Conservation (phyloP, 2,888 invertebrate genomes). For the Epistrophella euchroma region DNA sequence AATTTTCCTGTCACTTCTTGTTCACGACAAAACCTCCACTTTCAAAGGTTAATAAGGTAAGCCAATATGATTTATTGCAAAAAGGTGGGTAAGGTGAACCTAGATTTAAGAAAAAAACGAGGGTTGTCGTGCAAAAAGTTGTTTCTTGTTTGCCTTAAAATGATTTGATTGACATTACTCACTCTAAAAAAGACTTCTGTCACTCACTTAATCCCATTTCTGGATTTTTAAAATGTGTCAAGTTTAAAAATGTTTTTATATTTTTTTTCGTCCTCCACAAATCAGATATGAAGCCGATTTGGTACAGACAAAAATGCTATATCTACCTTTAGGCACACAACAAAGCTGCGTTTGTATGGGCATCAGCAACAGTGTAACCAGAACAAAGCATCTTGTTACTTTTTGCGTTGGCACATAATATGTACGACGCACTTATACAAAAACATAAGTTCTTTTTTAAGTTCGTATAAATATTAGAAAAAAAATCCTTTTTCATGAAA, state of each 20-base stretch:
- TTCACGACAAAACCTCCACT: background rate
- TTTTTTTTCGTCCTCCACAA: constrained; percentile 7
- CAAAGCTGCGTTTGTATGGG: background rate
- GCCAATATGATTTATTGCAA: background rate
- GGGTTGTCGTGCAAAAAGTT: constrained; percentile 36
- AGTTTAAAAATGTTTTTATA: constrained; percentile 17
- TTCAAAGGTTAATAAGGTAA: background rate
- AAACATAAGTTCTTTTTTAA: constrained; percentile 49
- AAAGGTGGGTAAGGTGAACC: no score
- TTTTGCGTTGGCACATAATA: background rate
- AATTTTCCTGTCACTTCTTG: constrained; percentile 20
- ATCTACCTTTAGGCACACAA: background rate
- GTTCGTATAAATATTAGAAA: constrained; percentile 44
- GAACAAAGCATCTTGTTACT: constrained; percentile 9
- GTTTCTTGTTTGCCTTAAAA: constrained; percentile 33
- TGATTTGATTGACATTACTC: constrained; percentile 66
- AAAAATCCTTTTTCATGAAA: constrained; percentile 49
- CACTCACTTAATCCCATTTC: constrained; percentile 60
- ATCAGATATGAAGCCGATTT: constrained; percentile 3
- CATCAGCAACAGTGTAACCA: background rate
- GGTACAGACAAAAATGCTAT: background rate
- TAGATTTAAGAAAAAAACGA: background rate
- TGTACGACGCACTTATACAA: background rate
- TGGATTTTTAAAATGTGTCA: constrained; percentile 55
- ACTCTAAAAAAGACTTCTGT: constrained; percentile 43